These are phyloP conservation scores for Eublepharis macularius DNA, from an alignment of 2,113 vertebrate species.

Conservation along the genomic window DNA sequence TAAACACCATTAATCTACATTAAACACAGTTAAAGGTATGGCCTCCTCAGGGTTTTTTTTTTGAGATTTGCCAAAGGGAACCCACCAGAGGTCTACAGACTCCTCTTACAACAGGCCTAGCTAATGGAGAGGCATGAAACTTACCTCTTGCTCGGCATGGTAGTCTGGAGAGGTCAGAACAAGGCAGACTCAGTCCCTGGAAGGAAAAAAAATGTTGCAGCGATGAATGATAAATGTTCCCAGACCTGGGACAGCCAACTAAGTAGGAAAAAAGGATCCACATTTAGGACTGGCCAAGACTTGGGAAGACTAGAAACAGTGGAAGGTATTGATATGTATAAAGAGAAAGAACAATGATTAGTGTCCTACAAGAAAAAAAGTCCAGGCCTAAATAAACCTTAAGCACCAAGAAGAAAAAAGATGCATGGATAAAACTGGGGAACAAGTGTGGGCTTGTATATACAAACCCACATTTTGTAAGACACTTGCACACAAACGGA, in stretches of 20 bases:
- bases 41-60: not conserved
- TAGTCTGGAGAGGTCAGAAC: not conserved
- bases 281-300: not conserved
- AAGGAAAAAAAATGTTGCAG: not conserved
- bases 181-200: not conserved
- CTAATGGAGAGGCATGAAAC: not conserved
- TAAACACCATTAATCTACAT: not conserved
- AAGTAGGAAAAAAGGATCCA: not conserved
- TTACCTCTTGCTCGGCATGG: slow-evolving; percentile 56
- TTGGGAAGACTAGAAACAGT: not conserved
- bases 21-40: not conserved
- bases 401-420: not conserved
- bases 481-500: no score
- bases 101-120: not conserved
- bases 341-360: not conserved
- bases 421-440: not conserved
- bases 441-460: no score
- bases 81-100: slow-evolving; percentile 32
- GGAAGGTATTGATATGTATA: not conserved
- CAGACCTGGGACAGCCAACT: not conserved
- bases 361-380: not conserved
- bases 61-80: not conserved
- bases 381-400: not conserved
- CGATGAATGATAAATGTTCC: not conserved
- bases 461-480: not conserved